Evolutionary conservation across 2,797 vertebrate genomes (phyloP), one percentile per base, ranked within the genome.

Genomic region (Phoeniculus purpureus): DNA sequence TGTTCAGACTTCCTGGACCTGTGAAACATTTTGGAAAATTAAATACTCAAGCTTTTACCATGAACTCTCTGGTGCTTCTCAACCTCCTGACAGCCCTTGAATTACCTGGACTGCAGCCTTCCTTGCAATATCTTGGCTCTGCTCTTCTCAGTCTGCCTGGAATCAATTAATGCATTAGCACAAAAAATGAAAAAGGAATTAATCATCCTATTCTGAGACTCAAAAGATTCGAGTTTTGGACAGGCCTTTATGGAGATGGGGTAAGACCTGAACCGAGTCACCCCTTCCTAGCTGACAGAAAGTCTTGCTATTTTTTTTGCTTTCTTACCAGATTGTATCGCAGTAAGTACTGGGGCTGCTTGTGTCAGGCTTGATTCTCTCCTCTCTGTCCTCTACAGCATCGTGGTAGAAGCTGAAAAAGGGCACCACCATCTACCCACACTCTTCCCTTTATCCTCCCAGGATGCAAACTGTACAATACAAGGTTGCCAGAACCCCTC

Each of bases 61-160:
- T 29, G 56, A 87, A 72, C 34, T 75, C 76, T 89, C 88, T 95
- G 83, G 48, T 85, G 52, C 61, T 88, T 93, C 78, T 94, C 78
- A 88, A 68, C 58, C 82, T 90, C 65, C 59, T 92, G 75, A 91
- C 83, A 90, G 65, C 62, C 83, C 65, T 82, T 4, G 3, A 84
- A 94, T 85, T 93, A 96, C 94, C 95, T 96, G 95, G 94, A 93
- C 94, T 82, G 62, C 32, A 95, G 91, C 92, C 93, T 78, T 83
- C 55, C 66, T 79, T 82, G 81, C 72, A 95, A 18, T 92, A 86
- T 82, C 84, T 95, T 95, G 93, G 88, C 91, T 90, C 62, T 62
- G 52, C 55, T 85, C 29, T 31, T 88, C 70, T 65, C 68, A 77
- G 78, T 70, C 75, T 91, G 91, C 55, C 94, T 95, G 94, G 94